phyloP scores from a whole-genome alignment of 2,888 invertebrate species.

The Chalcis sispes region DNA sequence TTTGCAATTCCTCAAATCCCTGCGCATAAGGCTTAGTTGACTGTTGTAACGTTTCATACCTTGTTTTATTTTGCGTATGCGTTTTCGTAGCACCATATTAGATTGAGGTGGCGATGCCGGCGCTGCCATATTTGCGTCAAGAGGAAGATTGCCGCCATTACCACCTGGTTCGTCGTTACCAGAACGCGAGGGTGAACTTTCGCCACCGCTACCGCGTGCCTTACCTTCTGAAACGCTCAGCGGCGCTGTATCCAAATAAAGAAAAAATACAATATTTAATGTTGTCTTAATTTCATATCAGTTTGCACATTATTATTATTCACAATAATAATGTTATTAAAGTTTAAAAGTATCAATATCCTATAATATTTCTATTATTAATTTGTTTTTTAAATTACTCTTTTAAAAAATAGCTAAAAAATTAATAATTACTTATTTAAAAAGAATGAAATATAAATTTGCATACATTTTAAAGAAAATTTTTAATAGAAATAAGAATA shows the following conservation, averaged over 20 bases:
- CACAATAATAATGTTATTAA: too few relatives aligned
- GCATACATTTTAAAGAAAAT: too few relatives aligned
- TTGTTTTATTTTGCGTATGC: constrained; percentile 91
- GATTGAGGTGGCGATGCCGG: constrained; percentile 84
- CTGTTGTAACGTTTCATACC: constrained; percentile 93
- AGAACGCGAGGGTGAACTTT: constrained; percentile 77
- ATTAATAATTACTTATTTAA: too few relatives aligned
- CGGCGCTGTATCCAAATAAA: constrained; percentile 76
- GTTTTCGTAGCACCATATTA: constrained; percentile 90
- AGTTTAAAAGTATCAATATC: too few relatives aligned
- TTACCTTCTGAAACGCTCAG: constrained; percentile 77
- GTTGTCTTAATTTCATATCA: too few relatives aligned
- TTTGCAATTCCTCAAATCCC: constrained; percentile 88
- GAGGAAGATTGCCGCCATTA: constrained; percentile 65
- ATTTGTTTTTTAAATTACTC: too few relatives aligned
- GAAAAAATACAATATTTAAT: constrained; percentile 73
- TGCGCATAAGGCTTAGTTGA: constrained; percentile 86
- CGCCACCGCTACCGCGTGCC: constrained; percentile 76
- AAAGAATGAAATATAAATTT: too few relatives aligned
- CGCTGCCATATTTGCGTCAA: constrained; percentile 66
- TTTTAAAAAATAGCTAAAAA: too few relatives aligned
- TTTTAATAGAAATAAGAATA: too few relatives aligned
- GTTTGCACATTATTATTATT: too few relatives aligned
- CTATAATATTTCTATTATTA: too few relatives aligned
- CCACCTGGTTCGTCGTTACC: constrained; percentile 73